Base-by-base conservation (phyloP, 2,888 invertebrate genomes). In the Drosophila lacicola region DNA sequence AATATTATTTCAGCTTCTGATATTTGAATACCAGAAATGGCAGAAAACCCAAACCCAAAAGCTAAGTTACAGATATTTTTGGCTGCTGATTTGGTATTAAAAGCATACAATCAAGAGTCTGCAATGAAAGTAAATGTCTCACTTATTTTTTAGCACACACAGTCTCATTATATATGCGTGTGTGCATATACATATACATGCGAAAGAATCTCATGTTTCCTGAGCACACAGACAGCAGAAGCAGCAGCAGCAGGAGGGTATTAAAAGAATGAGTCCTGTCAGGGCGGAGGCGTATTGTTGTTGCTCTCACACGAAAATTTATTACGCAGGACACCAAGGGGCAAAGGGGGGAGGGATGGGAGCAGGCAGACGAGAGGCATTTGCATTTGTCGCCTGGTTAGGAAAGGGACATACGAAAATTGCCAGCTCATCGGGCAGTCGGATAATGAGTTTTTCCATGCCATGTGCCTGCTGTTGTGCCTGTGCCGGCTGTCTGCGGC, bases 61-160 rank as follows among this genome's bases (percentile, higher is more conserved):
- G 17, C 45, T 29, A 51, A 68, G 69, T 70, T 74, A 66, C 63
- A 33, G 51, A 54, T 49, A 70, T 70, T 66, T 74, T 56, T 54
- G 47, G 55, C 56, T 70, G 60, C 54, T 71, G 64, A 64, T 74
- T 72, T 63, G 51, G 77, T 79, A 86, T 79, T 83, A 77, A 81
- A 71, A 70, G 67, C 71, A 76, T 73, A 81, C 78, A 82, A 89
- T 89, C 82, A 89, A 82, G 85, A 75, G 87, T 74, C 76, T 74
- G 87, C 78, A 78, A 81, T 83, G 89, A 85, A 87, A 78, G 81
- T 69, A 86, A 84, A 84, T 84, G 87, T 80, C 86, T 88, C 80
- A 88, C 83, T 86, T 78, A 80, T 55, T 65, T 68, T 71, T 70
- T 45, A 74, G 67, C 79, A 79, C 55, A 25, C 19, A 5, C 44